Conservation (phyloP, 2,113 vertebrate genomes). For the Myanophis thanlyinensis region DNA sequence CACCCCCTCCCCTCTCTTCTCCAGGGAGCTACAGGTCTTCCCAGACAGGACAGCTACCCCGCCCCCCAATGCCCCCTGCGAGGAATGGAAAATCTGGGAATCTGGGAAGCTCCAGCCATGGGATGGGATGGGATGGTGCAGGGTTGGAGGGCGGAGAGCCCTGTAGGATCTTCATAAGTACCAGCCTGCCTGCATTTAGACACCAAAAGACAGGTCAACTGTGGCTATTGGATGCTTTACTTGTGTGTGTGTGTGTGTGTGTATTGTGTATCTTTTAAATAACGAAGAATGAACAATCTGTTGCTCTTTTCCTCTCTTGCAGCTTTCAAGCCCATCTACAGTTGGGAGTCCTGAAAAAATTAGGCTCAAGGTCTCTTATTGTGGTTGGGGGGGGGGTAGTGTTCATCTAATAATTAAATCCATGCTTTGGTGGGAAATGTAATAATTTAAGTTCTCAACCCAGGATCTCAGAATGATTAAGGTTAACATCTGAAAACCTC, state of each 20-base stretch:
- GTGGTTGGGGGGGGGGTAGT: not conserved
- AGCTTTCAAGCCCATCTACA: not conserved
- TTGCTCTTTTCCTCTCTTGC: not conserved
- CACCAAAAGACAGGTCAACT: not conserved
- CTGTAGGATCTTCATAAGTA: not conserved
- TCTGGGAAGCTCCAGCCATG: not conserved
- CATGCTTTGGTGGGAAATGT: not conserved
- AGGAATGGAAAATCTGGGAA: not conserved
- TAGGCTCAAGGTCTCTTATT: not conserved
- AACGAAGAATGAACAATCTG: not conserved
- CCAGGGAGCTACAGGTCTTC: not conserved
- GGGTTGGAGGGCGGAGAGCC: no score
- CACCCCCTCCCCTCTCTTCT: not conserved
- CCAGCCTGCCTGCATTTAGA: not conserved
- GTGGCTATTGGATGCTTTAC: not conserved
- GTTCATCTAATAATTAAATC: not conserved
- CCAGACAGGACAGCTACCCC: not conserved
- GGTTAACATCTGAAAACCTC: not conserved
- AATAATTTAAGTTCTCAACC: not conserved
- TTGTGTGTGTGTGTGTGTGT: no score
- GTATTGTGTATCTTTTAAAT: no score
- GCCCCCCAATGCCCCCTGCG: no score
- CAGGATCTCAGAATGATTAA: not conserved
- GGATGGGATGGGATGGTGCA: not conserved
- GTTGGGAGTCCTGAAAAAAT: not conserved